Base-by-base conservation (phyloP, 2,888 invertebrate species). In the Nemotelus pantherinus region DNA sequence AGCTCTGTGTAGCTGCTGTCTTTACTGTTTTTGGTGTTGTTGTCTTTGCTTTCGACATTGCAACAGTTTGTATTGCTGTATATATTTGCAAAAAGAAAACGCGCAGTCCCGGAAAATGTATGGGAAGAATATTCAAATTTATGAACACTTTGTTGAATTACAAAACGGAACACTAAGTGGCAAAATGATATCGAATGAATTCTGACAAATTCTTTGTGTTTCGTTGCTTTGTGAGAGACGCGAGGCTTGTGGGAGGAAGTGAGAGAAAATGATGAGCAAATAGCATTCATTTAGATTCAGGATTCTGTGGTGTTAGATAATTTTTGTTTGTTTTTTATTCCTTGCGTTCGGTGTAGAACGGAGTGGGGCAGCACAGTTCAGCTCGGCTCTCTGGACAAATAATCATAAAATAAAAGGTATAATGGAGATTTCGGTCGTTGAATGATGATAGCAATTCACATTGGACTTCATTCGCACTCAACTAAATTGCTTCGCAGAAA, bases 81-180 rank as follows among this genome's bases (percentile, higher is more conserved):
- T 25, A 25, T 25, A 25, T 25, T 25, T 25, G 25, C 25, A 25
- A 25, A 3, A 9, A 3, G 2, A 7, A 7, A 63, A 63, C 63
- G 41, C n/a, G 41, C 65, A 45, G 3, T 45, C 47, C 10, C 65
- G 9, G 44, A 47, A 39, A 63, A 39, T 44, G 45, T 7, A 65
- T 45, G 41, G 60, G 39, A 64, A 65, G 45, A 65, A 65, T 65
- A 65, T 65, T 65, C 45, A 65, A 65, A 65, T 65, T 65, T 65
- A 65, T 65, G 65, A 65, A 65, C 65, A 65, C 65, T 65, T 65
- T 45, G 45, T 10, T n/a, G 45, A 65, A 65, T 65, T 65, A 47
- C 9, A 47, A 45, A 44, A 44, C 39, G 65, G 47, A 6, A 65
- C 63, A 2, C 7, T 3, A 65, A 44, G 45, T 9, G 41, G 65